phyloP scores from a whole-genome alignment of 2,113 vertebrate species.

The Macrotis lagotis region DNA sequence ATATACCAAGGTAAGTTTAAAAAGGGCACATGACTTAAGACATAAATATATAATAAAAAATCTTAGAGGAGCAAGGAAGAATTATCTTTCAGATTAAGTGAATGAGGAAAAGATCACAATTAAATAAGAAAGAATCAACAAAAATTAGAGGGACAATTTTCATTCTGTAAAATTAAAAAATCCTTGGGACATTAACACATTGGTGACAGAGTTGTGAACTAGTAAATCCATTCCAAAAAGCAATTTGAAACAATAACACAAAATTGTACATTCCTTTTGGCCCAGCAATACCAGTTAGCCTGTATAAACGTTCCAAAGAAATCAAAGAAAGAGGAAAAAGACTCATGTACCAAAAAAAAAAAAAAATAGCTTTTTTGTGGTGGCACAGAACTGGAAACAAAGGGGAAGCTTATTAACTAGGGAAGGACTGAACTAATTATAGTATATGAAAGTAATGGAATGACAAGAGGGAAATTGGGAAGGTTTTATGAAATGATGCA shows the following conservation, averaged over 20 bases:
- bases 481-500: not conserved
- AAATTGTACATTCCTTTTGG: not conserved
- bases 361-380: not conserved
- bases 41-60: not conserved
- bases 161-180: not conserved
- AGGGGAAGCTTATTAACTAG: not conserved
- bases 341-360: not conserved
- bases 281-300: not conserved
- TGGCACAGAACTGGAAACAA: not conserved
- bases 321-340: not conserved
- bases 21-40: not conserved
- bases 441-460: not conserved
- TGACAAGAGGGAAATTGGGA: not conserved
- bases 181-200: not conserved
- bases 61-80: not conserved
- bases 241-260: not conserved
- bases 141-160: no score
- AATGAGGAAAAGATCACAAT: not conserved
- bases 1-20: not conserved
- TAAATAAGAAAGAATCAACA: no score
- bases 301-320: not conserved
- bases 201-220: not conserved
- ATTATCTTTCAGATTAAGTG: not conserved
- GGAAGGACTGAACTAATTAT: not conserved
- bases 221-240: not conserved